Conservation (phyloP, 2,797 vertebrate genomes). For the Alectoris magna region DNA sequence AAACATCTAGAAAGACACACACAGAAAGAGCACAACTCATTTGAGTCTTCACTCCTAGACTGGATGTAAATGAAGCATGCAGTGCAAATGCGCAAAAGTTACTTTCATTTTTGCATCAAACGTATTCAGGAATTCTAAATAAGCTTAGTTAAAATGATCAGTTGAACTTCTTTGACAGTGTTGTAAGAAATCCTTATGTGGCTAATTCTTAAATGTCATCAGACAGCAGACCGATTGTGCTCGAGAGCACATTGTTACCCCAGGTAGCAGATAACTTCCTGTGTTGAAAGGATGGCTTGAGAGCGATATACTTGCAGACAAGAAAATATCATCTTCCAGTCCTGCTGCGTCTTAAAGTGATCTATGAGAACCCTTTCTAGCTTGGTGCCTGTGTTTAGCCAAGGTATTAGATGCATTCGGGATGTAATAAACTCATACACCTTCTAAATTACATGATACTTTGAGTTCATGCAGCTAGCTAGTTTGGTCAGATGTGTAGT, state of each 20-base stretch:
- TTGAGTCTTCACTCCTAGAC: not conserved
- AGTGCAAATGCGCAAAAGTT: not conserved
- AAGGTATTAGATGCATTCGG: slow-evolving; percentile 21
- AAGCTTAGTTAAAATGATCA: slow-evolving; percentile 4
- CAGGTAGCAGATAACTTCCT: slow-evolving; percentile 71
- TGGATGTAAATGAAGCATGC: not conserved
- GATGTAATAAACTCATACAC: not conserved
- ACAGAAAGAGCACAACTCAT: not conserved
- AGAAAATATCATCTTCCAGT: slow-evolving; percentile 74
- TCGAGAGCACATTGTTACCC: slow-evolving; percentile 8
- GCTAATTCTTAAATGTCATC: slow-evolving; percentile 68
- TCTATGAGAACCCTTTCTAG: slow-evolving; percentile 40
- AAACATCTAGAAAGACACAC: not conserved
- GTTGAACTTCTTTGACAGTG: slow-evolving; percentile 28
- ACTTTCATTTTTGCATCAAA: slow-evolving; percentile 7
- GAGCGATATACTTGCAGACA: slow-evolving; percentile 35
- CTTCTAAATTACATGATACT: slow-evolving; percentile 13
- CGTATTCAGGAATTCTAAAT: slow-evolving; percentile 35
- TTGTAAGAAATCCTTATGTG: slow-evolving; percentile 35
- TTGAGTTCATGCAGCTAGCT: not conserved
- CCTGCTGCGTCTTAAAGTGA: slow-evolving; percentile 49
- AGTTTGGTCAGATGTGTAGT: not conserved
- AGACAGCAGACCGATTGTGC: slow-evolving; percentile 73
- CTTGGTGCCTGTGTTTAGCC: slow-evolving; percentile 29
- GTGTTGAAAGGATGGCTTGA: slow-evolving; percentile 54